These are phyloP conservation scores for Nansenia antarctica DNA, from an alignment of 2,113 vertebrate genomes.

Conservation along the genomic window DNA sequence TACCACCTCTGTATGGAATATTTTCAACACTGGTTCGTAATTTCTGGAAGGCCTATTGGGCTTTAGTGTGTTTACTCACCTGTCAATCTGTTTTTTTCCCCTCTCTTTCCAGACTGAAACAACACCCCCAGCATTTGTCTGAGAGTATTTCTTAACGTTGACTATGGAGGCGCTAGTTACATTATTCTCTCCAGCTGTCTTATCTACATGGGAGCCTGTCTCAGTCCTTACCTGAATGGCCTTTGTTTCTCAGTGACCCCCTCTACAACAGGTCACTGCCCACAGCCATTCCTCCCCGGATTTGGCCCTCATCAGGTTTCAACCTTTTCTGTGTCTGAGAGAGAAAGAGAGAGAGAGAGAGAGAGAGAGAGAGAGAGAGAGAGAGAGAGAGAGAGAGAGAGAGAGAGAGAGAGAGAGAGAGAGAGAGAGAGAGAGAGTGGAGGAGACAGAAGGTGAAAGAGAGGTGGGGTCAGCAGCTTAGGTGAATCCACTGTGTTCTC, in stretches of 20 bases:
- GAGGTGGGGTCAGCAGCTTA: slow-evolving; percentile 64
- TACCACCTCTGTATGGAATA: slow-evolving; percentile 55
- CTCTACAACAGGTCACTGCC: slow-evolving; percentile 39
- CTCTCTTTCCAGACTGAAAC: slow-evolving; percentile 43
- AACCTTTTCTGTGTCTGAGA: slow-evolving; percentile 39
- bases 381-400: neutral
- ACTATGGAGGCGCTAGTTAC: slow-evolving; percentile 62
- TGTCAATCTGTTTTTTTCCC: slow-evolving; percentile 63
- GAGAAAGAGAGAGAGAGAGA: neutral
- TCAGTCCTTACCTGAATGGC: slow-evolving; percentile 71
- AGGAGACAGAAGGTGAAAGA: slow-evolving; percentile 21
- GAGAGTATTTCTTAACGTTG: slow-evolving; percentile 18
- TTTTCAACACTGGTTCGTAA: slow-evolving; percentile 60
- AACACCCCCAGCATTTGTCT: slow-evolving; percentile 31
- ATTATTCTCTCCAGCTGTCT: slow-evolving; percentile 56
- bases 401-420: neutral
- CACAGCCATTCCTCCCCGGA: slow-evolving; percentile 68
- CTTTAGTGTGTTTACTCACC: slow-evolving; percentile 74
- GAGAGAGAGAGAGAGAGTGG: slow-evolving; percentile 17
- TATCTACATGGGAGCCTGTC: slow-evolving; percentile 66
- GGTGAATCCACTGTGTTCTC: slow-evolving; percentile 66
- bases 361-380: neutral
- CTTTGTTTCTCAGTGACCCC: slow-evolving; percentile 72
- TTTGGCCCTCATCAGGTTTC: slow-evolving; percentile 70
- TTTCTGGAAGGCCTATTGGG: slow-evolving; percentile 72